These are phyloP conservation scores for Spodoptera littoralis DNA, from an alignment of 2,888 invertebrate species.

Conservation along the genomic window DNA sequence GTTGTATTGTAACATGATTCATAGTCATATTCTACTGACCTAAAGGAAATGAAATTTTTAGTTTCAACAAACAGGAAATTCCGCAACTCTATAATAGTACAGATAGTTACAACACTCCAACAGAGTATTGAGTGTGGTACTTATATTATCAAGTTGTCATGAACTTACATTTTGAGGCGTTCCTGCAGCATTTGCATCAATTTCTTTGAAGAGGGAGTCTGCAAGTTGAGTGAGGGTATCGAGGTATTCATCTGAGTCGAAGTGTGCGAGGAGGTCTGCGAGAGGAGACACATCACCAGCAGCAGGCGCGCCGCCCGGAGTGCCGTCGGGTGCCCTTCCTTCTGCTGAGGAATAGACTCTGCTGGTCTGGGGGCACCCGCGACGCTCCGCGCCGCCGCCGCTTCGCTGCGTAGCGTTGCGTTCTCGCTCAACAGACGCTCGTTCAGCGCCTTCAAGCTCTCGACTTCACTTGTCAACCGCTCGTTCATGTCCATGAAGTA, in stretches of 20 bases:
- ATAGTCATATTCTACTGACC: slow-evolving; percentile 15
- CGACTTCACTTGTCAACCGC: slow-evolving; percentile 90
- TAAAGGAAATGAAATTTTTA: slow-evolving; percentile 12
- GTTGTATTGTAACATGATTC: slow-evolving; percentile 2
- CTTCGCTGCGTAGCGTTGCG: slow-evolving; percentile 87
- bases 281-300: slow-evolving; percentile 94
- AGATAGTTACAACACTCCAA: not conserved
- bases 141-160: not conserved
- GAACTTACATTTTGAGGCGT: slow-evolving; percentile 90
- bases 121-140: not conserved
- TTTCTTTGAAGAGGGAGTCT: slow-evolving; percentile 94
- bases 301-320: slow-evolving; percentile 91
- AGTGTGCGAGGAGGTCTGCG: slow-evolving; percentile 94
- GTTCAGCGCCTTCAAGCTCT: slow-evolving; percentile 91
- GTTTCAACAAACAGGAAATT: slow-evolving; percentile 17
- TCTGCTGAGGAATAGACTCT: slow-evolving; percentile 98
- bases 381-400: slow-evolving; percentile 90
- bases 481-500: slow-evolving; percentile 90
- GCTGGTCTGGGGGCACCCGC: slow-evolving; percentile 93
- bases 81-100: not conserved
- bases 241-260: slow-evolving; percentile 92
- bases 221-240: slow-evolving; percentile 94
- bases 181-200: slow-evolving; percentile 92
- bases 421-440: slow-evolving; percentile 91
- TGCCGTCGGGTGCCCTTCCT: slow-evolving; percentile 94